Evolutionary conservation across 2,888 invertebrate species (phyloP).

Genomic region (Torymus auratus): DNA sequence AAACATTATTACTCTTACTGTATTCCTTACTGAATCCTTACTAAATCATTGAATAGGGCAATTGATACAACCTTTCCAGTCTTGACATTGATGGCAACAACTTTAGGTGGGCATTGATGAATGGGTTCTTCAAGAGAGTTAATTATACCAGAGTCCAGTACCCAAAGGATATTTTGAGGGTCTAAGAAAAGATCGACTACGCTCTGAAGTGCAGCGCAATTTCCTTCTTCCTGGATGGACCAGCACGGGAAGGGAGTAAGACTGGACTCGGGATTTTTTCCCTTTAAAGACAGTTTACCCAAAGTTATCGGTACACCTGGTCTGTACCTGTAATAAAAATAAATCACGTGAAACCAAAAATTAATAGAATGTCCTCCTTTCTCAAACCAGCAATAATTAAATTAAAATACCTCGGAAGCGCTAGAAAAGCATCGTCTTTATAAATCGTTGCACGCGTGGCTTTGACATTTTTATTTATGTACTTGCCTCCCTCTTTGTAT

Average conservation of each 20-base stretch:
- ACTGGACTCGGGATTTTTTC: slow-evolving; percentile 76
- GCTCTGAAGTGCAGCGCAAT: slow-evolving; percentile 80
- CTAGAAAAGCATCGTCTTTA: slow-evolving; percentile 80
- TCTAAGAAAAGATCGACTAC: slow-evolving; percentile 84
- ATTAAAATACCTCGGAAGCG: slow-evolving; percentile 77
- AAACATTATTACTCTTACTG: no score
- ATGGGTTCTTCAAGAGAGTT: slow-evolving; percentile 83
- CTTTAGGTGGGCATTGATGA: slow-evolving; percentile 83
- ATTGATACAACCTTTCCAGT: slow-evolving; percentile 76
- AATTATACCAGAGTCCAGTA: slow-evolving; percentile 85
- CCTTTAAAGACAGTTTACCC: slow-evolving; percentile 79
- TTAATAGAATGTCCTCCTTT: no score
- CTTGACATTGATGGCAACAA: slow-evolving; percentile 81
- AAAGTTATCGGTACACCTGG: slow-evolving; percentile 81
- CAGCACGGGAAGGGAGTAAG: slow-evolving; percentile 83
- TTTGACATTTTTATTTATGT: slow-evolving; percentile 80
- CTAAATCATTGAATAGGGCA: no score
- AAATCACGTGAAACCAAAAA: no score
- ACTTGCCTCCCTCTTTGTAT: slow-evolving; percentile 79
- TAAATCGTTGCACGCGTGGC: slow-evolving; percentile 81
- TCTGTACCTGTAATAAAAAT: slow-evolving; percentile 76
- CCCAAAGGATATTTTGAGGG: slow-evolving; percentile 82
- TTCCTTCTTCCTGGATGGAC: slow-evolving; percentile 84
- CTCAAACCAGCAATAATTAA: no score
- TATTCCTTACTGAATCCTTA: no score